These are phyloP conservation scores for Steinernema khuongi DNA, from an alignment of 1,140 invertebrate species.

Conservation along the genomic window DNA sequence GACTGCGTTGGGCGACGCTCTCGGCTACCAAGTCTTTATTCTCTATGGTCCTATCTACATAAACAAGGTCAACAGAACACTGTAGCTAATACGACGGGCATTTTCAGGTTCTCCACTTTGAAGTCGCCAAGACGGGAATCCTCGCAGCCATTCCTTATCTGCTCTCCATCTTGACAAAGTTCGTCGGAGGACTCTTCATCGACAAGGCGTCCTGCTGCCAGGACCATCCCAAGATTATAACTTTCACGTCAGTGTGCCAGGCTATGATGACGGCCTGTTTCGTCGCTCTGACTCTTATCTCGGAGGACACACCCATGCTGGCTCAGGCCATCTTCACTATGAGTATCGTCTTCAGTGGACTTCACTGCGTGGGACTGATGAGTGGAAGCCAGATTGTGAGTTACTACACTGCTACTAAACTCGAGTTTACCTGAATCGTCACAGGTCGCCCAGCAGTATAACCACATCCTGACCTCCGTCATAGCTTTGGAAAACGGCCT, in stretches of 20 bases:
- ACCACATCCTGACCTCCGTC: background rate
- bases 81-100: background rate
- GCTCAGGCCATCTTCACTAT: background rate
- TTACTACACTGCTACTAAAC: background rate
- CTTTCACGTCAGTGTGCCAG: background rate
- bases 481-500: background rate
- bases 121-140: background rate
- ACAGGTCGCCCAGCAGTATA: background rate
- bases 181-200: background rate
- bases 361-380: background rate
- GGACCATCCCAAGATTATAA: background rate
- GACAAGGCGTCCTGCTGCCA: background rate
- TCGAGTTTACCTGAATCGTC: background rate
- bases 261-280: background rate
- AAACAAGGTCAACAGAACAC: too few species aligned
- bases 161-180: background rate
- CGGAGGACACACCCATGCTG: background rate
- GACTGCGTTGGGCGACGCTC: conserved; percentile 15
- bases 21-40: background rate
- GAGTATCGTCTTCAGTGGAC: conserved; percentile 3
- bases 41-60: conserved; percentile 12
- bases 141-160: background rate
- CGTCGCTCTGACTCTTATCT: conserved; percentile 15
- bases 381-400: conserved; percentile 8
- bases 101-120: background rate